phyloP scores from a whole-genome alignment of 2,888 invertebrate species.

The Onthophagus sagittarius region DNA sequence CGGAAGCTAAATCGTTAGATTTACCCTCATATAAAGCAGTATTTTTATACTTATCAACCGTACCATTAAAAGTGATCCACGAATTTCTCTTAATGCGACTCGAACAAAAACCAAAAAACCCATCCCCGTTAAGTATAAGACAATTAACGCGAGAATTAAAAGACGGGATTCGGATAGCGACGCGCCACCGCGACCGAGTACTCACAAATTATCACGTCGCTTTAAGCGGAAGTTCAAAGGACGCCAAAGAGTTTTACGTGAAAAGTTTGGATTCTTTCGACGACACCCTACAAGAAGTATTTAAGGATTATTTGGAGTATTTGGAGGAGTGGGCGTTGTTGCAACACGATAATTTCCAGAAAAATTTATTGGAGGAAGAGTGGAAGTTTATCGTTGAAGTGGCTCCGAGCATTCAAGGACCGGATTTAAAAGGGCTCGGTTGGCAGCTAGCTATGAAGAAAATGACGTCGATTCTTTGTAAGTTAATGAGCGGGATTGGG shows the following conservation, averaged over 20 bases:
- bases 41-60: conserved; percentile 80
- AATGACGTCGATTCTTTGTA: conserved; percentile 61
- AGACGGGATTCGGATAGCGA: conserved; percentile 81
- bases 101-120: conserved; percentile 77
- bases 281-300: conserved; percentile 59
- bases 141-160: conserved; percentile 82
- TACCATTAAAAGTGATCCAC: conserved; percentile 88
- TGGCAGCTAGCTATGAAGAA: conserved; percentile 69
- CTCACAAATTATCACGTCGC: conserved; percentile 62
- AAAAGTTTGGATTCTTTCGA: conserved; percentile 70
- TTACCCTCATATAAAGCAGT: conserved; percentile 82
- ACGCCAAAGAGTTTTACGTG: conserved; percentile 52
- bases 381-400: conserved; percentile 82
- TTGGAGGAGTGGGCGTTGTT: conserved; percentile 76
- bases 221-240: conserved; percentile 49
- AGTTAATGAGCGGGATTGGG: conserved; percentile 50
- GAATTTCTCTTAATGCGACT: conserved; percentile 84
- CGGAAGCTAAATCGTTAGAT: conserved; percentile 69
- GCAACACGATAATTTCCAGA: conserved; percentile 62
- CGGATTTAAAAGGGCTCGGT: conserved; percentile 47
- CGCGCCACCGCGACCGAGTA: conserved; percentile 76
- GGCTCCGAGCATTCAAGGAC: conserved; percentile 68
- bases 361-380: conserved; percentile 78
- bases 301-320: conserved; percentile 80
- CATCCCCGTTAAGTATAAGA: conserved; percentile 80